phyloP scores from a whole-genome alignment of 2,888 invertebrate species.

The Suillia variegata region DNA sequence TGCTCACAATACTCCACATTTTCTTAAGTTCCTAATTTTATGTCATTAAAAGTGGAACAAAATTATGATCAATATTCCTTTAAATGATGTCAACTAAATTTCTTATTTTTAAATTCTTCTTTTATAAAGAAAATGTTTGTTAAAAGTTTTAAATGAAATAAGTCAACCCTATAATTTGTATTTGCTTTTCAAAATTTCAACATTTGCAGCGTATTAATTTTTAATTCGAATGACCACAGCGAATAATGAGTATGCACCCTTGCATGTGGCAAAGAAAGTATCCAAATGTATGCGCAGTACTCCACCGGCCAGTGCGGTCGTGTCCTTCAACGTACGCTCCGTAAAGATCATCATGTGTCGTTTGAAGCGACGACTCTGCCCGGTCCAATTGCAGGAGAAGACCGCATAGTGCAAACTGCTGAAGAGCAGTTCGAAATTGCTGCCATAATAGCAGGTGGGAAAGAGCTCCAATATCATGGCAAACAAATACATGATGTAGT shows the following conservation, averaged over 20 bases:
- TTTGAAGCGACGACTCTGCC: conserved; percentile 30
- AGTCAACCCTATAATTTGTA: no score
- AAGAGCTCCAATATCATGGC: conserved; percentile 29
- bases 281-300: conserved; percentile 36
- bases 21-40: no score
- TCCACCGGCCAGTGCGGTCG: conserved; percentile 31
- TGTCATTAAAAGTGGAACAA: no score
- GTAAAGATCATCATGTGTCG: conserved; percentile 27
- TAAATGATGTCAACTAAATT: no score
- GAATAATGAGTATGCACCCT: conserved; percentile 41
- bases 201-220: no score
- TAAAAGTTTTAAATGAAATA: no score
- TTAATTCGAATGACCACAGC: conserved; percentile 29
- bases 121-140: no score
- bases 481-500: conserved; percentile 19
- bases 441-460: conserved; percentile 37
- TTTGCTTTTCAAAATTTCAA: no score
- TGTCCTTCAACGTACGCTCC: conserved; percentile 27
- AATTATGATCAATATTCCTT: no score
- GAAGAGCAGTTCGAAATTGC: conserved; percentile 25
- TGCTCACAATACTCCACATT: no score
- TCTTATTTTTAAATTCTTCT: no score
- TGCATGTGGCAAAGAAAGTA: conserved; percentile 39
- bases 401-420: conserved; percentile 27
- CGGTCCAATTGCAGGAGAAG: conserved; percentile 38